Percentiles rank a stretch among this genome's conserved stretches.
Conservation (phyloP, 2,113 vertebrate genomes). For the Dicaeum eximium region DNA sequence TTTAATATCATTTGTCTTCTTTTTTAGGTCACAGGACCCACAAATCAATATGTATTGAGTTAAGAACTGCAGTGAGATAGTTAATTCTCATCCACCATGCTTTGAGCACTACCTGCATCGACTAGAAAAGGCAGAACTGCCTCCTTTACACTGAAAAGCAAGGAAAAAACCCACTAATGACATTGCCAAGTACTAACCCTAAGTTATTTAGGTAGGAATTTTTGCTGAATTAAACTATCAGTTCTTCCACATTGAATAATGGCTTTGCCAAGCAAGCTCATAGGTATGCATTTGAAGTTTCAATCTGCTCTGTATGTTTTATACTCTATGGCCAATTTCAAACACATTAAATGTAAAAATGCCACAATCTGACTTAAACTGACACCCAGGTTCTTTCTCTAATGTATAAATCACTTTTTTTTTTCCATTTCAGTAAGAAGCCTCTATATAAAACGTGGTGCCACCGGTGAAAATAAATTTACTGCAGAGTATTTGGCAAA, state of each 20-base stretch:
- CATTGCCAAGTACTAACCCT: background rate
- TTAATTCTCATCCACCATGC: background rate
- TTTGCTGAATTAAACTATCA: background rate
- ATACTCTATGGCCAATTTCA: background rate
- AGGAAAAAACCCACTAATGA: background rate
- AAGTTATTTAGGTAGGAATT: background rate
- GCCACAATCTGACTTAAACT: background rate
- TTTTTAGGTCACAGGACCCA: background rate
- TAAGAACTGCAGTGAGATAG: background rate
- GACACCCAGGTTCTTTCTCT: background rate
- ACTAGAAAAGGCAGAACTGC: background rate
- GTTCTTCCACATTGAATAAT: background rate
- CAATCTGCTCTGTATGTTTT: background rate
- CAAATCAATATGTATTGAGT: constrained; percentile 54
- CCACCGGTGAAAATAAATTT: background rate
- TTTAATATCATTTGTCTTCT: constrained; percentile 14
- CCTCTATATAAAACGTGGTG: background rate
- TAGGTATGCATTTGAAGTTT: background rate
- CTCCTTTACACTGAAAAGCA: background rate
- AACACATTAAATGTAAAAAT: background rate
- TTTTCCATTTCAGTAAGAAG: background rate
- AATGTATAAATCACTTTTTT: background rate
- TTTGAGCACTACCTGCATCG: background rate
- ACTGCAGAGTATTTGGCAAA: background rate
- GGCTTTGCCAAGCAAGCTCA: background rate